Conservation (phyloP, 2,888 invertebrate genomes). For the Thysanoteuthis rhombus region DNA sequence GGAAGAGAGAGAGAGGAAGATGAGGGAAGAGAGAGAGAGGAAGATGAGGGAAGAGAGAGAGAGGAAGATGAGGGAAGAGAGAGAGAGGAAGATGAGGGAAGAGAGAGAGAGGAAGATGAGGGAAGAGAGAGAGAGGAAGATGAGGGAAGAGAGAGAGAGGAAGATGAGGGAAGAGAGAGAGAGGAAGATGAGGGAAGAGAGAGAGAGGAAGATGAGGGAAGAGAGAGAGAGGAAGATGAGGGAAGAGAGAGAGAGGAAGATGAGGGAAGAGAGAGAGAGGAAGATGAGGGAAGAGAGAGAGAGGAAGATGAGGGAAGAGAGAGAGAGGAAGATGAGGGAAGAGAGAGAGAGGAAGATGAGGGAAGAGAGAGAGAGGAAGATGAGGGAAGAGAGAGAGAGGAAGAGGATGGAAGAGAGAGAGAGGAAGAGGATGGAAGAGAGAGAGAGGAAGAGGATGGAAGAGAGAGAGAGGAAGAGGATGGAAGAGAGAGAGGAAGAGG, state of each 20-base stretch:
- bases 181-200: background rate
- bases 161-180: background rate
- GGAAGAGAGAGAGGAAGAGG: background rate
- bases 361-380: background rate
- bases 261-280: background rate
- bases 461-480: background rate
- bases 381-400: too few species aligned
- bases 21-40: too few species aligned
- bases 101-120: too few species aligned
- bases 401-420: background rate
- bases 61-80: background rate
- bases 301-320: slow-evolving; percentile 21
- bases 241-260: background rate
- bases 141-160: background rate
- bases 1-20: background rate
- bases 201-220: background rate
- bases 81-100: background rate
- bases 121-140: too few species aligned
- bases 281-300: background rate
- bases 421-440: background rate
- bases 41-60: background rate
- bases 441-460: background rate
- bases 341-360: slow-evolving; percentile 24
- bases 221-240: background rate
- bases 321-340: slow-evolving; percentile 30